phyloP scores from a whole-genome alignment of 2,113 vertebrate genomes.

The Marmota flaviventris region DNA sequence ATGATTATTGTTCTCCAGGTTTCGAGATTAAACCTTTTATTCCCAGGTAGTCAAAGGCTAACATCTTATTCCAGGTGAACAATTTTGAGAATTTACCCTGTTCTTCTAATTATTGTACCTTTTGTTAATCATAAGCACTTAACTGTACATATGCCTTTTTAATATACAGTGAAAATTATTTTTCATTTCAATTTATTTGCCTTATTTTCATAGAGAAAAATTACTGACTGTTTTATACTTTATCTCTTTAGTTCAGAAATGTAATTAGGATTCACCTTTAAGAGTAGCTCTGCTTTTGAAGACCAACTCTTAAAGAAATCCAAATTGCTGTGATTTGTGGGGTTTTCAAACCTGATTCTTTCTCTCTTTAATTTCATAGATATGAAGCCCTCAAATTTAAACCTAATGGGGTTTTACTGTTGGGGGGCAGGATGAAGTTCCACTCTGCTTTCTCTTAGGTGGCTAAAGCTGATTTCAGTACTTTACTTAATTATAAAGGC shows the following conservation, averaged over 20 bases:
- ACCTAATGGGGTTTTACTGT: constrained; percentile 46
- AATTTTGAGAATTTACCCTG: constrained; percentile 48
- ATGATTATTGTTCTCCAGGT: neutral
- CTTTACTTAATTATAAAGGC: constrained; percentile 77
- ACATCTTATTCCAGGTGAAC: constrained; percentile 49
- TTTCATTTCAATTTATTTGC: constrained; percentile 71
- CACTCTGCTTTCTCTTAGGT: constrained; percentile 78
- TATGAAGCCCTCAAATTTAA: constrained; percentile 83
- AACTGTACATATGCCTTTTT: constrained; percentile 46
- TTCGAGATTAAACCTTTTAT: constrained; percentile 58
- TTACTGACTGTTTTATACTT: constrained; percentile 60
- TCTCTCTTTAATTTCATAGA: constrained; percentile 84
- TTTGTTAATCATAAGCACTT: constrained; percentile 72
- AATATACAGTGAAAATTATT: constrained; percentile 30
- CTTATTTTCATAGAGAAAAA: constrained; percentile 81
- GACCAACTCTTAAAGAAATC: constrained; percentile 62
- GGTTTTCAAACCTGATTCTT: constrained; percentile 82
- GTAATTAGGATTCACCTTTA: constrained; percentile 84
- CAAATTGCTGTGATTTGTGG: constrained; percentile 82
- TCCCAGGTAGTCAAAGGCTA: constrained; percentile 57
- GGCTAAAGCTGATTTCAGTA: constrained; percentile 74
- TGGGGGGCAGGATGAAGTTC: neutral
- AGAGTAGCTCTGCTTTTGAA: constrained; percentile 79
- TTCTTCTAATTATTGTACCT: constrained; percentile 74
- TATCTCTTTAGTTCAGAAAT: constrained; percentile 75